Conservation (phyloP, 2,797 vertebrate genomes). For the Betta splendens region DNA sequence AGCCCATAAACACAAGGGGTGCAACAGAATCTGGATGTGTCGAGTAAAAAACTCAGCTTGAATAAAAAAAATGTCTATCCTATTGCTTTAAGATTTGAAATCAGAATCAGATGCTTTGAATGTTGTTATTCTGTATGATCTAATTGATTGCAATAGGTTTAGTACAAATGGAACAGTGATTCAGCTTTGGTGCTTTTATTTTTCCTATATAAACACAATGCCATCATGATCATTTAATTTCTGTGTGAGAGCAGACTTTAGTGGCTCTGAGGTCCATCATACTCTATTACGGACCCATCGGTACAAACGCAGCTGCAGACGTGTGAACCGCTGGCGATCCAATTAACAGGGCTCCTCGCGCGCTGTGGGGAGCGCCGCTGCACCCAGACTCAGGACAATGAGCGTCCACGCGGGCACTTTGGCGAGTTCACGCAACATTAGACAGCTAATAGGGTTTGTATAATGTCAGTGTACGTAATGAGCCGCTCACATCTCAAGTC, state of each 20-base stretch:
- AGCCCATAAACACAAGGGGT: too few relatives aligned
- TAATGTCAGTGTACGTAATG: constrained; percentile 56
- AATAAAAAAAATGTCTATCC: too few relatives aligned
- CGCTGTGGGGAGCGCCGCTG: constrained; percentile 17
- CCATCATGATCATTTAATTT: constrained; percentile 21
- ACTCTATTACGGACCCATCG: constrained; percentile 29
- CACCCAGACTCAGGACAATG: constrained; percentile 10
- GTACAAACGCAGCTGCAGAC: constrained; percentile 43
- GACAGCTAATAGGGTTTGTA: constrained; percentile 57
- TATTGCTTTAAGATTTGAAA: too few relatives aligned
- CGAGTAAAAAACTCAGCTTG: neutral
- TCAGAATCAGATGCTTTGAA: too few relatives aligned
- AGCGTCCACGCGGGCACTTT: constrained; percentile 16
- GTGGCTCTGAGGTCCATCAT: constrained; percentile 28
- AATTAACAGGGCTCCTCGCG: constrained; percentile 39
- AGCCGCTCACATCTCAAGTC: constrained; percentile 39
- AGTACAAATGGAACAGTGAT: too few relatives aligned
- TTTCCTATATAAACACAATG: too few relatives aligned
- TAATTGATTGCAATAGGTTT: too few relatives aligned
- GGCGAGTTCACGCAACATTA: constrained; percentile 59
- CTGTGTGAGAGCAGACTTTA: neutral
- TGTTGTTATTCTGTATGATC: too few relatives aligned
- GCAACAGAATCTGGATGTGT: neutral
- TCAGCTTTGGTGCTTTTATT: too few relatives aligned
- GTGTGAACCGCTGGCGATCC: constrained; percentile 29